Conservation (phyloP, 1,140 invertebrate genomes). For the Drosophila micromelanica region DNA sequence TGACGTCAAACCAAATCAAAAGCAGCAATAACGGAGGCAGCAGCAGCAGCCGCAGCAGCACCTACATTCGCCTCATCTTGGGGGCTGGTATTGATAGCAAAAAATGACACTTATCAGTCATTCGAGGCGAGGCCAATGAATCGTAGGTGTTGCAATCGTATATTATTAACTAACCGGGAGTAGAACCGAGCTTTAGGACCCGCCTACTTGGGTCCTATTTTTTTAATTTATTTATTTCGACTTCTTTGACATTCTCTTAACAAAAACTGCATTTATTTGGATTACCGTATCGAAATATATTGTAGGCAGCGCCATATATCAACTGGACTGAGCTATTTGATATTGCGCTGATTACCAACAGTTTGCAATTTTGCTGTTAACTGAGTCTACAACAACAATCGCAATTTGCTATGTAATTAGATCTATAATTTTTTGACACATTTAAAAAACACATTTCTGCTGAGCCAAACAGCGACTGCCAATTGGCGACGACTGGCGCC, state of each 20-base stretch:
- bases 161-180: not conserved
- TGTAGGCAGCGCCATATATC: conserved; percentile 30
- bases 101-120: conserved; percentile 42
- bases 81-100: conserved; percentile 71
- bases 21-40: conserved; percentile 13
- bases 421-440: conserved; percentile 55
- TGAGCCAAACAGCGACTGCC: conserved; percentile 30
- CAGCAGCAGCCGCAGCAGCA: conserved; percentile 10
- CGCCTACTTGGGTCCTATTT: not conserved
- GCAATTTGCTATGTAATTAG: conserved; percentile 46
- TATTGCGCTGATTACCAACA: conserved; percentile 41
- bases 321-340: conserved; percentile 27
- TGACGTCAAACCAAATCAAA: conserved; percentile 79
- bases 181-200: not conserved
- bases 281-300: not conserved
- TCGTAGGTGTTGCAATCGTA: conserved; percentile 40
- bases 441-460: conserved; percentile 37
- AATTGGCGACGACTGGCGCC: conserved; percentile 37
- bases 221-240: not conserved
- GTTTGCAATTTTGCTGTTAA: conserved; percentile 36
- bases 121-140: conserved; percentile 31
- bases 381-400: conserved; percentile 31
- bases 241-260: not conserved
- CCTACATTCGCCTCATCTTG: conserved; percentile 36
- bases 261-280: too few species aligned